Conservation (phyloP, 2,797 vertebrate species). For the Microctenopoma steveboyesi region DNA sequence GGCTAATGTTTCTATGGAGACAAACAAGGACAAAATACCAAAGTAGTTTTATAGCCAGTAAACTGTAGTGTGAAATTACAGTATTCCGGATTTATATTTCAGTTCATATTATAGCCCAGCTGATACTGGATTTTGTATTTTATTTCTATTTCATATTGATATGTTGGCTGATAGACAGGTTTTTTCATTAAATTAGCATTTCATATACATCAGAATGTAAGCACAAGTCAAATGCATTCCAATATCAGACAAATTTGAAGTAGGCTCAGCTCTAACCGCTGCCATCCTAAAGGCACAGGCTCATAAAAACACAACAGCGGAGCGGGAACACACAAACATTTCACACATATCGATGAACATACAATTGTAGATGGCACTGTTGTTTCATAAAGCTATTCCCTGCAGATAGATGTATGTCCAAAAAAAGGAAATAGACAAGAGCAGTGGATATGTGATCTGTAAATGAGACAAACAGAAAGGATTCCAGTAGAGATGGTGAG, state of each 20-base stretch:
- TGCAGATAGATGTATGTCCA: slow-evolving; percentile 28
- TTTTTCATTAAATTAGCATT: neutral
- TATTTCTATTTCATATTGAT: neutral
- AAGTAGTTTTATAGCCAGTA: neutral
- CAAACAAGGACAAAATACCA: slow-evolving; percentile 21
- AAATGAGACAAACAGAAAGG: slow-evolving; percentile 64
- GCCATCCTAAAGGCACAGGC: too few relatives aligned
- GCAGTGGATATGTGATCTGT: slow-evolving; percentile 57
- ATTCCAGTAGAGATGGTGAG: slow-evolving; percentile 34
- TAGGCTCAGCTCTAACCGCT: neutral
- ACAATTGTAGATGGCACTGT: slow-evolving; percentile 29
- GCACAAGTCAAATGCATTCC: too few relatives aligned
- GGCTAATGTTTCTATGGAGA: slow-evolving; percentile 25
- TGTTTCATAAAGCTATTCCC: slow-evolving; percentile 39
- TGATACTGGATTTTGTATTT: neutral
- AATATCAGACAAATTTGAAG: neutral
- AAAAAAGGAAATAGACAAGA: slow-evolving; percentile 36
- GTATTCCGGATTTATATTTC: neutral
- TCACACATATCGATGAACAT: slow-evolving; percentile 9
- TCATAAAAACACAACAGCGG: too few relatives aligned
- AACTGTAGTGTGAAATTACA: neutral
- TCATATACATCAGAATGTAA: neutral
- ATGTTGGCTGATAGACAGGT: neutral
- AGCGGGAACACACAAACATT: slow-evolving; percentile 3
- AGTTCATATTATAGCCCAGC: neutral